These are phyloP conservation scores for Peromyscus polionotus DNA, from an alignment of 2,113 vertebrate species.

Conservation along the genomic window DNA sequence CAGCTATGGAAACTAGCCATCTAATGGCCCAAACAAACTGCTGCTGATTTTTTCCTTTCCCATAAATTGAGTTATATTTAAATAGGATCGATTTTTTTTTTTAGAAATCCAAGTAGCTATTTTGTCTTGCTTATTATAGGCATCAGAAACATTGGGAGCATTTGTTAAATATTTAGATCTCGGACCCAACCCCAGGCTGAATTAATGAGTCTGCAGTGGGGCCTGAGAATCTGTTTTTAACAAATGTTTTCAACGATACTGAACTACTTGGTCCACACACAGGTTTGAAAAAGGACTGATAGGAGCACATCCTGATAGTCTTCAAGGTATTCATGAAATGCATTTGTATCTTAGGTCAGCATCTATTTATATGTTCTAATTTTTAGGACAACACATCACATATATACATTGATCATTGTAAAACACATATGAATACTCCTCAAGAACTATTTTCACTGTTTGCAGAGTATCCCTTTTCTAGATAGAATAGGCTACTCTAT, in stretches of 20 bases:
- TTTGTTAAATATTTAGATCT: conserved; percentile 70
- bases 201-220: conserved; percentile 54
- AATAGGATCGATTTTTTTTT: conserved; percentile 51
- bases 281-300: not conserved
- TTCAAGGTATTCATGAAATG: conserved; percentile 13
- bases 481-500: not conserved
- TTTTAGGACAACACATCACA: conserved; percentile 31
- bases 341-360: conserved; percentile 31
- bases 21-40: conserved; percentile 7
- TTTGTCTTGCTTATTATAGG: not conserved
- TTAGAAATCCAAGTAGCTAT: not conserved
- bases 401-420: conserved; percentile 12
- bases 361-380: conserved; percentile 37
- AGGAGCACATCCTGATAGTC: not conserved
- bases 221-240: conserved; percentile 60
- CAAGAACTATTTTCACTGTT: not conserved
- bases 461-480: conserved; percentile 29
- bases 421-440: not conserved
- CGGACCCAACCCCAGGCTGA: conserved; percentile 46
- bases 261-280: not conserved
- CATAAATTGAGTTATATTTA: conserved; percentile 6
- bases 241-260: conserved; percentile 31
- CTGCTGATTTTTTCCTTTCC: conserved; percentile 1
- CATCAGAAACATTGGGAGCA: conserved; percentile 33
- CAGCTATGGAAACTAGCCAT: conserved; percentile 53